Conservation (phyloP, 2,888 invertebrate species). For the Eupithecia subumbrata region DNA sequence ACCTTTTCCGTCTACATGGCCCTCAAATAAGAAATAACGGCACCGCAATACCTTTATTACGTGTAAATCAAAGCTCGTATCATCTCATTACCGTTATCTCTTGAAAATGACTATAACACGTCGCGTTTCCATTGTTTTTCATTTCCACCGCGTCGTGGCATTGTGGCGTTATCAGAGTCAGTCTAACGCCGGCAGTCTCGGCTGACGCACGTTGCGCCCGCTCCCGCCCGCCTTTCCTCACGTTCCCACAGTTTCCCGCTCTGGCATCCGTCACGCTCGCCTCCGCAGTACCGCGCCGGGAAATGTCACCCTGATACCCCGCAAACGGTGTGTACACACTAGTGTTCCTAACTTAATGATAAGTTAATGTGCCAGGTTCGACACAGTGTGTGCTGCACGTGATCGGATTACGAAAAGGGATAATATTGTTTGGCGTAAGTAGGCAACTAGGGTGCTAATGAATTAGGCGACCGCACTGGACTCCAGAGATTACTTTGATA, state of each 20-base stretch:
- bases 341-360: slow-evolving; percentile 65
- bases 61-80: slow-evolving; percentile 46
- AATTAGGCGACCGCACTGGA: slow-evolving; percentile 53
- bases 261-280: slow-evolving; percentile 53
- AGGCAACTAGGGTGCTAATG: slow-evolving; percentile 61
- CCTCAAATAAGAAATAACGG: slow-evolving; percentile 39
- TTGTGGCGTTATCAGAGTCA: slow-evolving; percentile 75
- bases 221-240: slow-evolving; percentile 50
- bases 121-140: slow-evolving; percentile 76
- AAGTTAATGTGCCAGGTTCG: slow-evolving; percentile 68
- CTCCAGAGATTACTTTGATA: slow-evolving; percentile 55
- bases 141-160: slow-evolving; percentile 65
- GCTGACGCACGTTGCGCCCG: slow-evolving; percentile 54
- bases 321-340: slow-evolving; percentile 72
- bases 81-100: slow-evolving; percentile 60
- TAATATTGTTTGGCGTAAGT: slow-evolving; percentile 75
- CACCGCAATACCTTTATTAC: slow-evolving; percentile 40
- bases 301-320: slow-evolving; percentile 72
- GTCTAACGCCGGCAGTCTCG: slow-evolving; percentile 65
- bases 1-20: slow-evolving; percentile 14
- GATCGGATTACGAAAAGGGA: slow-evolving; percentile 76
- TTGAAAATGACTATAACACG: slow-evolving; percentile 57
- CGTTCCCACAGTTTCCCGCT: slow-evolving; percentile 68
- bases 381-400: slow-evolving; percentile 68
- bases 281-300: slow-evolving; percentile 55